phyloP scores from a whole-genome alignment of 2,888 invertebrate species.

The Amphimallon solstitiale region DNA sequence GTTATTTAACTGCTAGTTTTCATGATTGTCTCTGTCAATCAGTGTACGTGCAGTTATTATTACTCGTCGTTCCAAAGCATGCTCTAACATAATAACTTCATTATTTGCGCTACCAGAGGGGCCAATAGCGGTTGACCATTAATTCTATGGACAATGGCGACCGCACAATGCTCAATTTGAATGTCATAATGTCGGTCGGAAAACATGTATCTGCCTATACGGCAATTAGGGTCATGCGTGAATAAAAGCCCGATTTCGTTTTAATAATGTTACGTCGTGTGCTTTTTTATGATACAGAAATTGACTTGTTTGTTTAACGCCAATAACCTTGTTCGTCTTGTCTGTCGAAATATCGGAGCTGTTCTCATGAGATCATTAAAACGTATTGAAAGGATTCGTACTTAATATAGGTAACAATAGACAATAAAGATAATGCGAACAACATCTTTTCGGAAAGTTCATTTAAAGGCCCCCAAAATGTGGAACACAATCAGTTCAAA shows the following conservation, averaged over 20 bases:
- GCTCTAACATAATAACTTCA: constrained; percentile 53
- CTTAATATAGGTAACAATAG: too few relatives aligned
- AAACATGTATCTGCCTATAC: constrained; percentile 39
- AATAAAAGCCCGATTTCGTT: constrained; percentile 44
- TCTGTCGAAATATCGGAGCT: neutral
- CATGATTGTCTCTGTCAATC: constrained; percentile 34
- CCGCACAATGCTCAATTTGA: constrained; percentile 52
- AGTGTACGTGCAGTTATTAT: constrained; percentile 24
- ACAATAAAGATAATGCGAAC: too few relatives aligned
- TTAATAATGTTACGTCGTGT: constrained; percentile 30
- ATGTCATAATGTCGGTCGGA: constrained; percentile 49
- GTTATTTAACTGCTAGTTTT: constrained; percentile 34
- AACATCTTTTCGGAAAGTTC: too few relatives aligned
- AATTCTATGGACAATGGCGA: constrained; percentile 52
- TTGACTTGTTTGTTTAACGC: constrained; percentile 3
- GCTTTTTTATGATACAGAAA: constrained; percentile 15
- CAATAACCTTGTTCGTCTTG: constrained; percentile 4
- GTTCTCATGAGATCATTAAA: constrained; percentile 1
- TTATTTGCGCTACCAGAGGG: constrained; percentile 54
- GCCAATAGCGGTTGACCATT: constrained; percentile 50
- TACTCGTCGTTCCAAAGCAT: constrained; percentile 51
- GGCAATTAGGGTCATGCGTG: constrained; percentile 54
- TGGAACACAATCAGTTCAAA: too few relatives aligned
- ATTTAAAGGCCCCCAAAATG: too few relatives aligned
- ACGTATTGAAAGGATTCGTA: too few relatives aligned